Percentiles rank a stretch among this genome's conserved stretches.
phyloP scores from a whole-genome alignment of 1,140 invertebrate species.

The Laupala kohalensis region DNA sequence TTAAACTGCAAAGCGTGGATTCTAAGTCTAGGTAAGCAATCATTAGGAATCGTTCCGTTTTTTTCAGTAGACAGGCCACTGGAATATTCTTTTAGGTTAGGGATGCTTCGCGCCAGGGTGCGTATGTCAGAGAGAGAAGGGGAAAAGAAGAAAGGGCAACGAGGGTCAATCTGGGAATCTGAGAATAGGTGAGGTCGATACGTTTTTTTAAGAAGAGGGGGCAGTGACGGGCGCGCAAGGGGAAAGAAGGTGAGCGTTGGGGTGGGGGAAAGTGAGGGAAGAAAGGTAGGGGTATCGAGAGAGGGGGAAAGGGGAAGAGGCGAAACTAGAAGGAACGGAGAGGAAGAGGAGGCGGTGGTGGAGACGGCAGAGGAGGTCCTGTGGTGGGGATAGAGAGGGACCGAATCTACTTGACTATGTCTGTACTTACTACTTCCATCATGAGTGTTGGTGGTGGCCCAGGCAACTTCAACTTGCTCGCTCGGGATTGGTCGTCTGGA shows the following conservation, averaged over 20 bases:
- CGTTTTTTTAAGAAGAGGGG: background rate
- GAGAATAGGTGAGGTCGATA: conserved; percentile 3
- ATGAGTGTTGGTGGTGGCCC: conserved; percentile 6
- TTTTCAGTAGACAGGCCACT: background rate
- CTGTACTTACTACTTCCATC: conserved; percentile 12
- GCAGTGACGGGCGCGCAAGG: background rate
- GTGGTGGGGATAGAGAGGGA: conserved; percentile 1
- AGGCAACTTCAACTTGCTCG: conserved; percentile 7
- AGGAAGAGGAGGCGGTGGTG: background rate
- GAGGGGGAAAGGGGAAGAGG: background rate
- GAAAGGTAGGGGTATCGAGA: background rate
- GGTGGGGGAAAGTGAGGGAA: background rate
- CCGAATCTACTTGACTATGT: conserved; percentile 1
- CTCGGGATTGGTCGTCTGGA: conserved; percentile 2
- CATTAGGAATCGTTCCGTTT: background rate
- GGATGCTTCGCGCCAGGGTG: background rate
- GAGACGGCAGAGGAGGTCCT: background rate
- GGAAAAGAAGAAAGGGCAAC: background rate
- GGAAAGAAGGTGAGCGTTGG: background rate
- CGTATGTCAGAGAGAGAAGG: background rate
- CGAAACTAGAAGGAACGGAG: background rate
- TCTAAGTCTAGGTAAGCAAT: background rate
- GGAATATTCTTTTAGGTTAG: background rate
- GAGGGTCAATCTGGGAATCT: conserved; percentile 1
- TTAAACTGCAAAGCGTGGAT: background rate